Conservation (phyloP, 2,888 invertebrate species). For the Harpagoxenus sublaevis region DNA sequence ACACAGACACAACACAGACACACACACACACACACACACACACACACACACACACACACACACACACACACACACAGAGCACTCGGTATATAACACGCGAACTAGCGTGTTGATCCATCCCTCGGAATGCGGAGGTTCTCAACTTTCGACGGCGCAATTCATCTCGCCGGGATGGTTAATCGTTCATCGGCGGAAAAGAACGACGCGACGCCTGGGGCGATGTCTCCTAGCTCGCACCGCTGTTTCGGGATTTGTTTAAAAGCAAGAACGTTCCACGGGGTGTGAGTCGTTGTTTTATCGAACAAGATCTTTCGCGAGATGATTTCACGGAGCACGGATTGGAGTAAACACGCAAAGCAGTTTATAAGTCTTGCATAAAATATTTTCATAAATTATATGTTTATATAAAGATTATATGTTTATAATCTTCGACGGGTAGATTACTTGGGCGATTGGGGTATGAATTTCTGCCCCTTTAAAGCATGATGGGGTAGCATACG, state of each 20-base stretch:
- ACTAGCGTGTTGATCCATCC: slow-evolving; percentile 84
- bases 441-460: neutral
- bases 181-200: neutral
- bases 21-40: no score
- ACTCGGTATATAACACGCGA: slow-evolving; percentile 82
- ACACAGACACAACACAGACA: no score
- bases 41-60: no score
- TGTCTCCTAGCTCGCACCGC: neutral
- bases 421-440: neutral
- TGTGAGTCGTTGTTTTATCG: no score
- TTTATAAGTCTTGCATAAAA: neutral
- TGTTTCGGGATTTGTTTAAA: neutral
- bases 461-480: neutral
- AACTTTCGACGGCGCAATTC: slow-evolving; percentile 65
- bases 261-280: neutral
- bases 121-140: slow-evolving; percentile 82
- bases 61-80: slow-evolving; percentile 68
- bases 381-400: neutral
- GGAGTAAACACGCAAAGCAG: neutral
- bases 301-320: neutral
- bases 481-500: neutral
- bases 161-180: slow-evolving; percentile 34
- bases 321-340: neutral
- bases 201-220: neutral
- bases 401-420: neutral